Conservation (phyloP, 1,140 invertebrate species). For the Trypoxylus dichotomus region DNA sequence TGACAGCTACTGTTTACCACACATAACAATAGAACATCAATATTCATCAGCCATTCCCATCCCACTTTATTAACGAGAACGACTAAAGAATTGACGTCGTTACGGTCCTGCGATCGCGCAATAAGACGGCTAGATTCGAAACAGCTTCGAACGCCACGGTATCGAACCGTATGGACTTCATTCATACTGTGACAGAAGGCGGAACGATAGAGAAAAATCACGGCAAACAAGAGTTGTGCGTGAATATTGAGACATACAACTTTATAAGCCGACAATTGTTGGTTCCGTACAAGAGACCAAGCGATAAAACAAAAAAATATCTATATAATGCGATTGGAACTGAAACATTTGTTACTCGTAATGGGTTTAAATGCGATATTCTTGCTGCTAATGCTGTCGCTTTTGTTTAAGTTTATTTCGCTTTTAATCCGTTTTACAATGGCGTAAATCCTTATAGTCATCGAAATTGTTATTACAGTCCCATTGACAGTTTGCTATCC, state of each 20-base stretch:
- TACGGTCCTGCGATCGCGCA: background rate
- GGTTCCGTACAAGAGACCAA: background rate
- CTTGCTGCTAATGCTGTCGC: too few species aligned
- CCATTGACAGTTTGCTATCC: too few species aligned
- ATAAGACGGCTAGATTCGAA: background rate
- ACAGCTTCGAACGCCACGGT: background rate
- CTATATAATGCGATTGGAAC: background rate
- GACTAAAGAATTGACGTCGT: too few species aligned
- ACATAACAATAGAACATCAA: too few species aligned
- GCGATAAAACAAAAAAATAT: background rate
- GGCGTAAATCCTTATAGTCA: too few species aligned
- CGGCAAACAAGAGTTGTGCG: background rate
- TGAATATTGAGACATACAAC: conserved; percentile 2
- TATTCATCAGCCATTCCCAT: too few species aligned
- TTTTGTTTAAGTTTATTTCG: too few species aligned
- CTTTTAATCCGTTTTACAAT: too few species aligned
- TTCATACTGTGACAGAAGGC: conserved; percentile 16
- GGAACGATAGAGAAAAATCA: background rate
- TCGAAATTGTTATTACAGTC: too few species aligned
- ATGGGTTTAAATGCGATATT: background rate
- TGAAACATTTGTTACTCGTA: background rate
- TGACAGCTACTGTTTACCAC: too few species aligned
- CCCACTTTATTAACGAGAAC: too few species aligned
- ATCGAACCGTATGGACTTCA: background rate
- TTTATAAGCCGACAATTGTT: background rate